Base-by-base conservation (phyloP, 2,797 vertebrate genomes). In the Pseudochaenichthys georgianus region DNA sequence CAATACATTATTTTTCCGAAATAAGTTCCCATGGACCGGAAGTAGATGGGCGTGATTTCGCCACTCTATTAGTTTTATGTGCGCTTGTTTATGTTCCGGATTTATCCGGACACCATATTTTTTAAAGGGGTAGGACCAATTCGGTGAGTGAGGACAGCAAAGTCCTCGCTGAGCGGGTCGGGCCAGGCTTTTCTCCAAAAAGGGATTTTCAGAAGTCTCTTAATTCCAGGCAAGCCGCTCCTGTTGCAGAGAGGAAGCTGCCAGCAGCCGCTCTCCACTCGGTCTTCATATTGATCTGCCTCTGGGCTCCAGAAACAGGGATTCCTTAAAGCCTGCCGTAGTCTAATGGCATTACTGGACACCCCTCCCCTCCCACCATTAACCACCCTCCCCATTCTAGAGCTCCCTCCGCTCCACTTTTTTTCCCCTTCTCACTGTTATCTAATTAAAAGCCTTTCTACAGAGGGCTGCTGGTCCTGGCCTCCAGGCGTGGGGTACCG, bases 361-460 rank as follows among this genome's bases (percentile, higher is more conserved):
- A 73, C 57, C 73, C 64, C 73, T 46, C n/a, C 53, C 38, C 1
- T 34, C 15, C 59, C 70, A 15, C 47, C 53, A 16, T 67, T n/a
- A 69, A 60, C 73, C 64, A 66, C 65, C 77, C 53, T 54, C 54
- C 63, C 64, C 64, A 47, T 53, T 77, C 79, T 64, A 78, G 70
- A 79, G 66, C 79, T 78, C 73, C 76, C 82, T 80, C 62, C 11
- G 45, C 70, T 83, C 83, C 78, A 73, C 77, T 73, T 84, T 79
- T 80, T 52, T 21, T 47, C 66, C 69, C 78, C 69, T 72, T 61
- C 68, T 77, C 75, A 61, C 79, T 76, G 79, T 90, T 90, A 90
- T 93, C 87, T 90, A 89, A 91, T 92, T 87, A 92, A 87, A 90
- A 85, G 87, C 81, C 67, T 89, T 83, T 83, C 81, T 75, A 43